phyloP scores from a whole-genome alignment of 2,113 vertebrate genomes.

The Sphaerodactylus townsendi region DNA sequence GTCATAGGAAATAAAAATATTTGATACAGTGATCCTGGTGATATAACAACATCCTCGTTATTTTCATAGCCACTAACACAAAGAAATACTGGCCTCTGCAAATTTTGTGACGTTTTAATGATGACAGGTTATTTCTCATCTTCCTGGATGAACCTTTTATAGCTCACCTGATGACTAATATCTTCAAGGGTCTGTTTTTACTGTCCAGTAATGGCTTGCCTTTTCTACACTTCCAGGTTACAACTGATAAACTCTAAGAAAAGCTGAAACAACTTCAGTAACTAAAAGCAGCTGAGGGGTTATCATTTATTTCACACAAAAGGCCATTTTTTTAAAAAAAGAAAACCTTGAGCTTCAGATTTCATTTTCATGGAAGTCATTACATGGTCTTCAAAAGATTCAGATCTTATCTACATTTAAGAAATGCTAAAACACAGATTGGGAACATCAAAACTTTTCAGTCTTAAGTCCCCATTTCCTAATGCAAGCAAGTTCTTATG shows the following conservation, averaged over 20 bases:
- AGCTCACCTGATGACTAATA: conserved; percentile 47
- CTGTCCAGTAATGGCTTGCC: conserved; percentile 42
- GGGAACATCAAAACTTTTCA: neutral
- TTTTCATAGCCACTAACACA: conserved; percentile 58
- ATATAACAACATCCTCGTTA: conserved; percentile 65
- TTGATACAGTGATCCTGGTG: conserved; percentile 52
- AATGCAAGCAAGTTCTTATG: neutral
- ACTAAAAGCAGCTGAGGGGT: conserved; percentile 9
- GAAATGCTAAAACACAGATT: neutral
- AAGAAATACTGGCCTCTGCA: conserved; percentile 63
- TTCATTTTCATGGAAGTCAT: conserved; percentile 23
- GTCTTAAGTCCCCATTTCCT: neutral
- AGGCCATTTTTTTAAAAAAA: neutral
- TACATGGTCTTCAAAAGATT: neutral
- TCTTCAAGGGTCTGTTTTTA: conserved; percentile 58
- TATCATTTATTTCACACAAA: conserved; percentile 12
- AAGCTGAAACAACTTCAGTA: conserved; percentile 31
- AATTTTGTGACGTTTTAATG: conserved; percentile 61
- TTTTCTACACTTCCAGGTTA: conserved; percentile 55
- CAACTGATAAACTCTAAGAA: conserved; percentile 36
- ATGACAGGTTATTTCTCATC: conserved; percentile 56
- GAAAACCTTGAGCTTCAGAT: conserved; percentile 19
- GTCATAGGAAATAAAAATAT: conserved; percentile 66
- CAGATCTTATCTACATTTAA: conserved; percentile 9
- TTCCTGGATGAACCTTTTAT: conserved; percentile 62